These are phyloP conservation scores for Aleiodes sp. DNA, from an alignment of 1,140 invertebrate species.

Conservation along the genomic window DNA sequence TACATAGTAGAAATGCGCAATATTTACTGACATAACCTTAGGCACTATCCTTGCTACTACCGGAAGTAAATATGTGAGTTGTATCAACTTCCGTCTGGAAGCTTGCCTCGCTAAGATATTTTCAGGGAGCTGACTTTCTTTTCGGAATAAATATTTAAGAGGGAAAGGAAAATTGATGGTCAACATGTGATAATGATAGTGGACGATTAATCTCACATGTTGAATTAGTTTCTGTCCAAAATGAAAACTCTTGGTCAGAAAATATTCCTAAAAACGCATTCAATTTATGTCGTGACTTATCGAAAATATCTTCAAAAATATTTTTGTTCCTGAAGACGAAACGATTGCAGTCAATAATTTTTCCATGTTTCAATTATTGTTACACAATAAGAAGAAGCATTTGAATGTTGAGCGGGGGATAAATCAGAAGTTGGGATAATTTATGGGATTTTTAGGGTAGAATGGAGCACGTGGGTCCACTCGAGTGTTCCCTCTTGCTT, in stretches of 20 bases:
- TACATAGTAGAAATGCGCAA: not conserved
- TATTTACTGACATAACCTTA: conserved; percentile 8
- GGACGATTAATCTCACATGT: not conserved
- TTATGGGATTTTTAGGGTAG: conserved; percentile 43
- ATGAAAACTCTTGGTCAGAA: not conserved
- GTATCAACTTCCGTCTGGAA: conserved; percentile 12
- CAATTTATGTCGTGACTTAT: not conserved
- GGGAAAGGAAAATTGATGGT: conserved; percentile 17
- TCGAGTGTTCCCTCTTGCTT: conserved; percentile 24
- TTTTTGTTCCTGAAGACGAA: no score
- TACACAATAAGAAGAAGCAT: not conserved
- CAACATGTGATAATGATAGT: conserved; percentile 9
- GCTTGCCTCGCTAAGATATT: not conserved
- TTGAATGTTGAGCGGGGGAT: conserved; percentile 35
- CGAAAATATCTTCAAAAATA: no score
- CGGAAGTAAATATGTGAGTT: conserved; percentile 25
- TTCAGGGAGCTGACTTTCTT: not conserved
- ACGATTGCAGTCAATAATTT: no score
- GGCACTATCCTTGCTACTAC: conserved; percentile 23
- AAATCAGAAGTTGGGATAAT: conserved; percentile 42
- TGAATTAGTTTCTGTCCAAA: not conserved
- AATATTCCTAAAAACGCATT: not conserved
- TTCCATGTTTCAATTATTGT: no score
- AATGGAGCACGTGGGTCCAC: conserved; percentile 41
- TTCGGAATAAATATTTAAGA: conserved; percentile 1